Percentiles rank a stretch among this genome's conserved stretches.
Conservation (phyloP, 2,888 invertebrate species). For the Brachyptera risi region DNA sequence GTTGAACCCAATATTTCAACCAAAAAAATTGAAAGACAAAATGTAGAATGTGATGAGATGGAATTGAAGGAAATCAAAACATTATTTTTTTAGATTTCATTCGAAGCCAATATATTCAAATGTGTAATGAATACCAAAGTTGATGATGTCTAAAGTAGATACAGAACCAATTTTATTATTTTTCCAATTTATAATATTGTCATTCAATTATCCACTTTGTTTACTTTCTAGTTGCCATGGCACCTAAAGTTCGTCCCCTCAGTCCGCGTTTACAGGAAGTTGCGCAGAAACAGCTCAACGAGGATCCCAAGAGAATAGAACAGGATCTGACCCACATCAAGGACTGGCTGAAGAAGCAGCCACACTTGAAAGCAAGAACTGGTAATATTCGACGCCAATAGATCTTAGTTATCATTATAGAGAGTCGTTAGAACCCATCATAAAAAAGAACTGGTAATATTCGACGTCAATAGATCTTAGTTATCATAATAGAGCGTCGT, state of each 20-base stretch:
- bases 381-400: not conserved
- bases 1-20: no score
- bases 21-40: no score
- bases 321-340: conserved; percentile 34
- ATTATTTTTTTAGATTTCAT: no score
- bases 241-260: conserved; percentile 35
- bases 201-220: not conserved
- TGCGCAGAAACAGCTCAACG: conserved; percentile 33
- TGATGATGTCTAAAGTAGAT: not conserved
- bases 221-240: conserved; percentile 43
- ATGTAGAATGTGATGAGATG: no score
- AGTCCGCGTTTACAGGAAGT: conserved; percentile 29
- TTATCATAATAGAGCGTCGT: no score
- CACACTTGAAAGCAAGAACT: conserved; percentile 31
- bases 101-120: no score
- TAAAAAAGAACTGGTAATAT: no score
- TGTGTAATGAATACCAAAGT: not conserved
- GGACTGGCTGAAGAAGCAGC: conserved; percentile 36
- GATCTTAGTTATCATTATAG: not conserved
- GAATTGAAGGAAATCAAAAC: no score
- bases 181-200: not conserved
- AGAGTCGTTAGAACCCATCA: not conserved
- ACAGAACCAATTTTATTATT: not conserved
- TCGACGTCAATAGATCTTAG: not conserved
- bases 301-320: conserved; percentile 31